phyloP scores from a whole-genome alignment of 2,797 vertebrate genomes.

The Typhlichthys eigenmanni region DNA sequence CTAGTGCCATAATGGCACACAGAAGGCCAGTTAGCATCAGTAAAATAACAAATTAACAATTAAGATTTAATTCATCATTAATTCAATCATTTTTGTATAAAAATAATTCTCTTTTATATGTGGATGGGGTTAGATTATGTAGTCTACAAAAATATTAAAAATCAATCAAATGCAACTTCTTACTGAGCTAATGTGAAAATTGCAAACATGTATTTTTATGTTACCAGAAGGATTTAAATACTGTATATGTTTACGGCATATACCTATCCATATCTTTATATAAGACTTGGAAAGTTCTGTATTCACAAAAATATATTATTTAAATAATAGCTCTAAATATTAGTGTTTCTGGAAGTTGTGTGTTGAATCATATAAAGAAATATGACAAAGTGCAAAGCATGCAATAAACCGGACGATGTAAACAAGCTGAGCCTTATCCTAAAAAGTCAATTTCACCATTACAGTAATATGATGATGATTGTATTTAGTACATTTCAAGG shows the following conservation, averaged over 20 bases:
- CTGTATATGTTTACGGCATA: neutral
- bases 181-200: too few species aligned
- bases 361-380: slow-evolving; percentile 30
- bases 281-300: slow-evolving; percentile 68
- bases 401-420: slow-evolving; percentile 43
- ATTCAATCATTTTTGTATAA: too few species aligned
- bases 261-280: slow-evolving; percentile 25
- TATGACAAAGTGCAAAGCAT: slow-evolving; percentile 63
- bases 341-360: slow-evolving; percentile 19
- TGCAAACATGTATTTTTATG: too few species aligned
- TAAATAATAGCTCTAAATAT: slow-evolving; percentile 31
- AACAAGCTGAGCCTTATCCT: neutral
- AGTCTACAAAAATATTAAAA: too few species aligned
- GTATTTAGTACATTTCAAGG: too few species aligned
- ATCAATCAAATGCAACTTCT: too few species aligned
- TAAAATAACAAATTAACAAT: slow-evolving; percentile 5
- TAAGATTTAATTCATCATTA: too few species aligned
- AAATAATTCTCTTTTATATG: too few species aligned
- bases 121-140: too few species aligned
- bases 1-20: slow-evolving; percentile 23
- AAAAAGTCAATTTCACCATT: too few species aligned
- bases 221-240: too few species aligned
- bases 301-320: slow-evolving; percentile 37
- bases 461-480: too few species aligned
- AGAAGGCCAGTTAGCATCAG: slow-evolving; percentile 15